These are phyloP conservation scores for Carpatolechia fugitivella DNA, from an alignment of 2,888 invertebrate species.

Conservation along the genomic window DNA sequence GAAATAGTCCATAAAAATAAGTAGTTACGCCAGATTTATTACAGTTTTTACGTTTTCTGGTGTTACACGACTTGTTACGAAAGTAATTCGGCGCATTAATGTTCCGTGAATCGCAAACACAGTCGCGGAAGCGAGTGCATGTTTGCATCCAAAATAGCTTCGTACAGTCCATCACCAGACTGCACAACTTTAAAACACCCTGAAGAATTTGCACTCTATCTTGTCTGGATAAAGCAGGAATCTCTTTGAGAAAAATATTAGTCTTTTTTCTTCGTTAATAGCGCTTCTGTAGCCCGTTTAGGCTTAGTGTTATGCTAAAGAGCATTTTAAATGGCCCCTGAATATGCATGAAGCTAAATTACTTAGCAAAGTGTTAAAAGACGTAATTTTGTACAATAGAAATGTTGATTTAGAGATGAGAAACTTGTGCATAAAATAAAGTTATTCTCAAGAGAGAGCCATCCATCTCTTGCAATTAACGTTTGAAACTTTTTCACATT, in stretches of 20 bases:
- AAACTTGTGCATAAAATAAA: not conserved
- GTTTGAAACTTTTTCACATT: not conserved
- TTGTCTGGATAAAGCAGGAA: not conserved
- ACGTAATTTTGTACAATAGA: constrained; percentile 1
- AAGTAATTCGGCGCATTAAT: constrained; percentile 31
- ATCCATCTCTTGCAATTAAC: not conserved
- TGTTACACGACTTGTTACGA: constrained; percentile 41
- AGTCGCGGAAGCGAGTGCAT: constrained; percentile 31
- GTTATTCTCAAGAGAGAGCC: not conserved
- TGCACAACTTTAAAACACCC: not conserved
- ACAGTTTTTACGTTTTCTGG: constrained; percentile 30
- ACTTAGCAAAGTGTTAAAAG: constrained; percentile 10
- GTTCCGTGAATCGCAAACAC: constrained; percentile 32
- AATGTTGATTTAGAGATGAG: constrained; percentile 6
- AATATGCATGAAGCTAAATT: constrained; percentile 14
- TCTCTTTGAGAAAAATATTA: not conserved
- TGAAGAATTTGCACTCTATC: not conserved
- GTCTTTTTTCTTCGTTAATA: not conserved
- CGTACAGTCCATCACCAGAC: not conserved
- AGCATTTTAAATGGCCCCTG: constrained; percentile 11
- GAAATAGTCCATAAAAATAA: not conserved
- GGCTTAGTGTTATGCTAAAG: constrained; percentile 4
- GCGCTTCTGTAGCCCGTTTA: not conserved
- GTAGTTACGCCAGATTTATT: constrained; percentile 23
- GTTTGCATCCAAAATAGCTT: constrained; percentile 25